These are phyloP conservation scores for Chironex yamaguchii DNA, from an alignment of 30 jellyfish, hydroid and myxozoan species.

Conservation along the genomic window DNA sequence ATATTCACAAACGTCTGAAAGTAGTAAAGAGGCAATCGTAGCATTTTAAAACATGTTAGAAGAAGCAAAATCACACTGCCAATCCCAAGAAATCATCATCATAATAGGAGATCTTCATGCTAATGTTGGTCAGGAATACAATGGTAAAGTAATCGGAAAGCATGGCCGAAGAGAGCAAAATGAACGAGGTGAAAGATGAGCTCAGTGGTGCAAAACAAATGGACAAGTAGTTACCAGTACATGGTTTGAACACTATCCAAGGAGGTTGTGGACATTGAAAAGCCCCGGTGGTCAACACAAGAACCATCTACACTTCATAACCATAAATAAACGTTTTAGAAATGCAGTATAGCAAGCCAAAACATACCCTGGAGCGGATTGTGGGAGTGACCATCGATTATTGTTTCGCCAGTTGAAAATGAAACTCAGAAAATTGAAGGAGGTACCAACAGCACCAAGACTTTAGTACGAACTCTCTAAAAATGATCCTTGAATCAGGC, in stretches of 20 bases:
- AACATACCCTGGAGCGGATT: slow-evolving; percentile 52
- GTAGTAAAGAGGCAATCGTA: slow-evolving; percentile 23
- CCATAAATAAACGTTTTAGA: neutral
- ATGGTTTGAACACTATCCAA: neutral
- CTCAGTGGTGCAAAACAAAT: slow-evolving; percentile 20
- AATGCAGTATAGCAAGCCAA: neutral
- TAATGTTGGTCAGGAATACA: neutral
- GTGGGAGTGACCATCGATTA: slow-evolving; percentile 52
- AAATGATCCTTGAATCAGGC: neutral
- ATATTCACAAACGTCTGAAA: slow-evolving; percentile 31
- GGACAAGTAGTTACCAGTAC: neutral
- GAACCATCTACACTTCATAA: slow-evolving; percentile 10
- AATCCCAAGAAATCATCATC: slow-evolving; percentile 17
- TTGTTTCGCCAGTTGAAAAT: slow-evolving; percentile 46
- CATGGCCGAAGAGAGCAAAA: slow-evolving; percentile 9
- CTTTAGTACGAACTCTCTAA: neutral
- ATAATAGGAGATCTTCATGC: slow-evolving; percentile 44
- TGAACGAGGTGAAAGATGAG: slow-evolving; percentile 18
- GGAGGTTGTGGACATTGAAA: slow-evolving; percentile 23
- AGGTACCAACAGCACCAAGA: neutral
- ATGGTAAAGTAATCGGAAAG: neutral
- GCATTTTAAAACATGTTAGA: neutral
- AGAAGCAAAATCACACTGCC: neutral
- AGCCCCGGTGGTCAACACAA: slow-evolving; percentile 21
- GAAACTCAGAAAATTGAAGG: slow-evolving; percentile 21